Evolutionary conservation across 2,888 invertebrate species (phyloP).

Genomic region (Dryadula phaetusa): DNA sequence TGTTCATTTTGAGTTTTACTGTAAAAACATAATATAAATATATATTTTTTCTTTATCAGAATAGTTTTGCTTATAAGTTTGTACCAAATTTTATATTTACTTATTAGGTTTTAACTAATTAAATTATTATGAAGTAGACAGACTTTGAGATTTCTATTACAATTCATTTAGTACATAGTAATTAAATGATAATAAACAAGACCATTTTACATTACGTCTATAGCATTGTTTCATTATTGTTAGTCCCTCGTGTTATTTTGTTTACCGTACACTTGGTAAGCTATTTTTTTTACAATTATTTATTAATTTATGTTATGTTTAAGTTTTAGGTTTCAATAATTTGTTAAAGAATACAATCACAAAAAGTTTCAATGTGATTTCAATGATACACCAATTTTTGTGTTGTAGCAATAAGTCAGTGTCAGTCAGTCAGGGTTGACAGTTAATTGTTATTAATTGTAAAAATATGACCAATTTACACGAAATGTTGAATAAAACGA

Average conservation of each 20-base stretch:
- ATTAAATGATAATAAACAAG: neutral
- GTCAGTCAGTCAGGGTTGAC: neutral
- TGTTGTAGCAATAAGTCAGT: conserved; percentile 8
- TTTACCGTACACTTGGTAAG: neutral
- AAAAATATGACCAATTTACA: conserved; percentile 15
- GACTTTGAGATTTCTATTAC: neutral
- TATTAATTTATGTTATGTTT: conserved; percentile 18
- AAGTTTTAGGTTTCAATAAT: conserved; percentile 2
- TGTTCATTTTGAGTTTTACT: neutral
- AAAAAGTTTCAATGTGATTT: conserved; percentile 1
- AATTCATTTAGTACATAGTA: neutral
- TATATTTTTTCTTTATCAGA: neutral
- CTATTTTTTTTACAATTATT: conserved; percentile 18
- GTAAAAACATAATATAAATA: too few relatives aligned
- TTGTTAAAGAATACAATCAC: neutral
- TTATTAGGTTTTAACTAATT: neutral
- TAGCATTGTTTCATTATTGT: conserved; percentile 16
- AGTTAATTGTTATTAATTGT: conserved; percentile 1
- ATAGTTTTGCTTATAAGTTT: conserved; percentile 1
- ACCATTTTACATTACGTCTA: conserved; percentile 4
- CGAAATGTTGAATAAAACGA: neutral
- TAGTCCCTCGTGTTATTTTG: neutral
- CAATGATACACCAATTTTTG: conserved; percentile 13
- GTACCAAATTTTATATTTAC: conserved; percentile 13
- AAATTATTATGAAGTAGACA: conserved; percentile 1